phyloP scores from a whole-genome alignment of 2,797 vertebrate species.

The Gambusia yucatana region DNA sequence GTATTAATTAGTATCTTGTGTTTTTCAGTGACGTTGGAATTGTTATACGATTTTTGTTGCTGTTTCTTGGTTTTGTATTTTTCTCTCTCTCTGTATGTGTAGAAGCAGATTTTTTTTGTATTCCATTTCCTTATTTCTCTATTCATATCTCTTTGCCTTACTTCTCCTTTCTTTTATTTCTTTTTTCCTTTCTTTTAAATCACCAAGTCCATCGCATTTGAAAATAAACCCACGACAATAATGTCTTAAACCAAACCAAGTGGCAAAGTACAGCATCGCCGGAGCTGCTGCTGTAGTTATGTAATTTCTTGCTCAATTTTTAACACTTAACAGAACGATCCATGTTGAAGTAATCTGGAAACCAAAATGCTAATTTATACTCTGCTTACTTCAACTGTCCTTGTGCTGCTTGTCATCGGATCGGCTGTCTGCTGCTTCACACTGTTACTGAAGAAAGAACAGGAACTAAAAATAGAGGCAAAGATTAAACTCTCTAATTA shows the following conservation, averaged over 20 bases:
- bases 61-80: no score
- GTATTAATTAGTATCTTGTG: no score
- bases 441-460: conserved; percentile 35
- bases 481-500: conserved; percentile 58
- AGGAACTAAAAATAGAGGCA: conserved; percentile 57
- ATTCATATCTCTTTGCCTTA: no score
- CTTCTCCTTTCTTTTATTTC: no score
- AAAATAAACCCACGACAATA: no score
- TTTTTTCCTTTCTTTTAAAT: no score
- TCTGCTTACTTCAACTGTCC: conserved; percentile 12
- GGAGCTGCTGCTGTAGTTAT: neutral
- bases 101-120: no score
- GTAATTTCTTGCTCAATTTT: neutral
- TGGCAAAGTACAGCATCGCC: neutral
- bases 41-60: no score
- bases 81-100: no score
- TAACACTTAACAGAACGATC: neutral
- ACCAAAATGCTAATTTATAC: neutral
- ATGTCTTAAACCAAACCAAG: neutral
- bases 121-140: no score
- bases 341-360: neutral
- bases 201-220: no score
- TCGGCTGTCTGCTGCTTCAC: conserved; percentile 51
- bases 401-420: conserved; percentile 8
- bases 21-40: no score